Base-by-base conservation (phyloP, 2,797 vertebrate genomes). In the Gephyroberyx darwinii region DNA sequence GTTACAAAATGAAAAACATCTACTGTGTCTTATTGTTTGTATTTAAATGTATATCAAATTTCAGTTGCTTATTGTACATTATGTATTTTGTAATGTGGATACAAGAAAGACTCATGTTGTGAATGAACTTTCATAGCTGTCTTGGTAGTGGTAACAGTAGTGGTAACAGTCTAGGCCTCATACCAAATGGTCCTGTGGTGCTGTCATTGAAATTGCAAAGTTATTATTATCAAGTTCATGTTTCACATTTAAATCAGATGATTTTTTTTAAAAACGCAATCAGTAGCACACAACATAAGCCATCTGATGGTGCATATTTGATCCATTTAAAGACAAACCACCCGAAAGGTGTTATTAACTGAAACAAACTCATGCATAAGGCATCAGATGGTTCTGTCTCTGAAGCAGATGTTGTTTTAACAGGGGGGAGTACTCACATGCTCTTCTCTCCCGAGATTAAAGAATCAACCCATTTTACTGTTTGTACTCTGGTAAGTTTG, bases 281-380 rank as follows among this genome's bases (percentile, higher is more conserved):
- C 13, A 9, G 30, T 9, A 58, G n/a, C 19, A 58, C 35, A 39
- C 56, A 20, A 8, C n/a, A 17, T 26, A 17, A 19, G 54, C 54
- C 30, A 57, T 57, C 54, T 37, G 33, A 57, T 35, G 52, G 52
- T 16, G 56, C 56, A 37, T 41, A 37, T 41, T 39, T 35, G 56
- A 22, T 37, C 56, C 33, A 37, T 58, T 41, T 58, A 19, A n/a
- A 6, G 20, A 20, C 30, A 30, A 37, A 14, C 37, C 56, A 58
- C 22, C 33, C 35, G 56, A 58, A 58, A 37, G 30, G 35, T 19
- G 56, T 56, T 56, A 41, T 58, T 58, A 20, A 39, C 56, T 41
- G 31, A 51, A 31, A 14, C 20, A 41, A 52, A 52, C 30, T 63
- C 47, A 43, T 43, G 37, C 37, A 35, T 61, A 33, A 48, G 39